phyloP scores from a whole-genome alignment of 2,113 vertebrate genomes.

The Climacteris rufus region DNA sequence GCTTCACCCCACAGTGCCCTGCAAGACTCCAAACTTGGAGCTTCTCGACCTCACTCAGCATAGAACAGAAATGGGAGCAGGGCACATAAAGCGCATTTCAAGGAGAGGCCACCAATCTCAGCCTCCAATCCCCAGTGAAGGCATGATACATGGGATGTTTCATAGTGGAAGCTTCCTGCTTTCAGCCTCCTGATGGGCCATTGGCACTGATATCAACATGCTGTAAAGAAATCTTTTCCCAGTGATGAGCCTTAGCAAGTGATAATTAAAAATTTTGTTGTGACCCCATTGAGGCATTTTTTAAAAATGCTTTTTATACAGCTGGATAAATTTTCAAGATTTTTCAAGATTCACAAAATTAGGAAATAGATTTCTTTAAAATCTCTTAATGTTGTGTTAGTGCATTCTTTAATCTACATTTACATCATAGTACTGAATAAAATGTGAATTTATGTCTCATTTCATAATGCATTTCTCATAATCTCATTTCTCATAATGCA shows the following conservation, averaged over 20 bases:
- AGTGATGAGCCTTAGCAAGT: neutral
- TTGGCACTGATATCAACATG: too few relatives aligned
- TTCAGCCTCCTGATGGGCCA: neutral
- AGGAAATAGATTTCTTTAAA: neutral
- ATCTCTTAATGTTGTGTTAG: neutral
- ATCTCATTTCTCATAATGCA: neutral
- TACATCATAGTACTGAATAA: neutral
- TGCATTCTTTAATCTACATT: neutral
- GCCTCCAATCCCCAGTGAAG: neutral
- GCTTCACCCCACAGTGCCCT: neutral
- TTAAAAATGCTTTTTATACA: neutral
- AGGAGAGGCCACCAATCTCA: neutral
- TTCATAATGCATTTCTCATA: too few relatives aligned
- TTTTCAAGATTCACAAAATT: neutral
- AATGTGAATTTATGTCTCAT: neutral
- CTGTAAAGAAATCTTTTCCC: neutral
- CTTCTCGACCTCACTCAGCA: neutral
- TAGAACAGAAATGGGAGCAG: neutral
- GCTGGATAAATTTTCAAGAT: neutral
- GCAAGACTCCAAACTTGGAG: fast-evolving
- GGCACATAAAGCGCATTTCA: fast-evolving
- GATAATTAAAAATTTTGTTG: neutral
- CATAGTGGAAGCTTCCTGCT: neutral
- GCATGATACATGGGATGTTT: neutral
- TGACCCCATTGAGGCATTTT: neutral